phyloP scores from a whole-genome alignment of 2,888 invertebrate genomes.

The Dryocosmus kuriphilus region DNA sequence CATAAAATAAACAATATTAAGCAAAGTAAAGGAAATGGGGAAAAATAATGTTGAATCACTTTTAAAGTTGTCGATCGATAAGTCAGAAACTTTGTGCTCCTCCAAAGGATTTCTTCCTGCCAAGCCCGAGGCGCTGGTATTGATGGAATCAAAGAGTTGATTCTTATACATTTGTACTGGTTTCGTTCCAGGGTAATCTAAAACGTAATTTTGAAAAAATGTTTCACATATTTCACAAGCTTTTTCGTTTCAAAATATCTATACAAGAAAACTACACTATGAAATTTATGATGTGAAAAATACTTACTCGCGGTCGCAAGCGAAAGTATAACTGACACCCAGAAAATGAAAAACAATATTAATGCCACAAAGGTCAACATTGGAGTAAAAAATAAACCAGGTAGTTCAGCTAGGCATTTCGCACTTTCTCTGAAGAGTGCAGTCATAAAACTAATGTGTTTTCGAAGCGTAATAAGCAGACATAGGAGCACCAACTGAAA shows the following conservation, averaged over 20 bases:
- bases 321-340: constrained; percentile 91
- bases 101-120: constrained; percentile 59
- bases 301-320: constrained; percentile 91
- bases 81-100: constrained; percentile 56
- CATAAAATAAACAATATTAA: not conserved
- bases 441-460: constrained; percentile 89
- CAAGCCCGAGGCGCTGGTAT: constrained; percentile 62
- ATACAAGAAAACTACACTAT: not conserved
- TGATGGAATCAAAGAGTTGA: constrained; percentile 65
- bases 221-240: constrained; percentile 11
- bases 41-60: constrained; percentile 54
- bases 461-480: constrained; percentile 87
- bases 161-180: constrained; percentile 69
- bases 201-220: constrained; percentile 42
- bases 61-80: constrained; percentile 33
- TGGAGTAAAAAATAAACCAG: constrained; percentile 91
- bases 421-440: constrained; percentile 94
- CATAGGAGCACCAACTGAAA: constrained; percentile 85
- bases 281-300: constrained; percentile 1
- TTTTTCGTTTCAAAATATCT: too few relatives aligned
- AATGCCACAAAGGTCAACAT: constrained; percentile 89
- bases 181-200: constrained; percentile 76
- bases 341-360: constrained; percentile 89
- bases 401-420: constrained; percentile 90
- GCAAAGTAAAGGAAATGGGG: not conserved